Conservation (phyloP, 2,888 invertebrate genomes). For the Tetheella fluctuosa region DNA sequence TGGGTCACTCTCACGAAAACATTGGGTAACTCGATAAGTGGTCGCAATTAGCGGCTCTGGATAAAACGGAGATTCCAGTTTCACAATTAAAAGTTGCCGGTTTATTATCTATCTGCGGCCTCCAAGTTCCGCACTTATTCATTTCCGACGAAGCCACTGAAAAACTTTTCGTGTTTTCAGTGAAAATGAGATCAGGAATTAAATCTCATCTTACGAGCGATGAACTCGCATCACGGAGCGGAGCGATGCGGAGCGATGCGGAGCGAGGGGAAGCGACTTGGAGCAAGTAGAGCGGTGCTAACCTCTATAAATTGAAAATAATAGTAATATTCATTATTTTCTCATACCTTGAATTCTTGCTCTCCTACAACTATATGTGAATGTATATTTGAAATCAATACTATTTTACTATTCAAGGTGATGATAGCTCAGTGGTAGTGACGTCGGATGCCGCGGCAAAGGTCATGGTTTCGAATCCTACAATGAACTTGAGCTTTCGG, state of each 20-base stretch:
- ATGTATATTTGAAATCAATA: no score
- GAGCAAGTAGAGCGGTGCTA: no score
- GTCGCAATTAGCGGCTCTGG: constrained; percentile 43
- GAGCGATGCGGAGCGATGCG: neutral
- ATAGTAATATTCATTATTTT: no score
- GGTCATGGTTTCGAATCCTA: no score
- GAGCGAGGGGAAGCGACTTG: no score
- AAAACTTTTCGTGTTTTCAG: constrained; percentile 37
- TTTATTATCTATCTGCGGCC: constrained; percentile 46
- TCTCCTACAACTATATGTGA: no score
- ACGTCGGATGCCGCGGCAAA: no score
- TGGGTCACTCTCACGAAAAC: constrained; percentile 25
- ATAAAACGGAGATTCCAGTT: constrained; percentile 36
- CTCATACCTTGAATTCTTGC: no score
- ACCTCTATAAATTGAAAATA: no score
- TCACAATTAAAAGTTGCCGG: constrained; percentile 53
- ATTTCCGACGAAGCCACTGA: constrained; percentile 36
- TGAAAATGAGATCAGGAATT: constrained; percentile 33
- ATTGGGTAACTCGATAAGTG: constrained; percentile 39
- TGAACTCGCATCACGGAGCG: neutral
- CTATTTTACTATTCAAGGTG: no score
- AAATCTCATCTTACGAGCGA: constrained; percentile 19
- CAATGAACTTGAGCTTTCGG: no score
- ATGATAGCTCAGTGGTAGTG: no score
- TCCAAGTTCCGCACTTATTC: constrained; percentile 44